Evolutionary conservation across 2,797 vertebrate genomes (phyloP), one percentile per base, ranked within the genome.

Genomic region (Spinibarbus caldwelli): DNA sequence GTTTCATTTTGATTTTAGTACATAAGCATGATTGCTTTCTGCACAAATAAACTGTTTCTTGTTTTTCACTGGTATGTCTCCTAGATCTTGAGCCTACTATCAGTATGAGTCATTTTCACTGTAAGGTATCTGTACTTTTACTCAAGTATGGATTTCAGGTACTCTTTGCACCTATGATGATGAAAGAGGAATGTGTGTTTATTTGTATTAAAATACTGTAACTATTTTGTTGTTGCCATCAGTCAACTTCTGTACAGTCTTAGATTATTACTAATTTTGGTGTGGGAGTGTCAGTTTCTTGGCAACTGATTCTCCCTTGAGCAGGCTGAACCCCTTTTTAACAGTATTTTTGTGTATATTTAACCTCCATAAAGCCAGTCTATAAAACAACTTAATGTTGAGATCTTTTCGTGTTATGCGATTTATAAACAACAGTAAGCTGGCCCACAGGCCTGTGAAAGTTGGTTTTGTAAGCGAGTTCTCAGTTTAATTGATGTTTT

Each of bases 351-450:
- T n/a, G 52, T 82, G 38, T 62, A n/a, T 0, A 5, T 23, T 6
- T 49, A n/a, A 34, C 14, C 36, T 78, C 26, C 38, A 84, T 67
- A 36, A 59, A 71, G 14, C 11, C 19, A 66, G 75, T 72, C 29
- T 41, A 78, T 71, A 83, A 72, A 72, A 49, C 29, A 64, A 72
- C 21, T 52, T 34, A 49, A 64, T 62, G 26, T 79, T 78, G 15
- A 66, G 59, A 59, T 47, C 45, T 41, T 62, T 67, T 62, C n/a
- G n/a, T n/a, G n/a, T 73, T 73, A 31, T 83, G 11, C 21, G 21
- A 19, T 45, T 71, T 71, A 78, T 79, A 45, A 79, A 71, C 75
- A 70, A 59, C 47, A 34, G 8, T 45, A 45, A 70, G 38, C 38
- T 66, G 72, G 5, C 29, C 54, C 34, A 14, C 15, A 72, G 67